Percentiles rank a stretch among this genome's conserved stretches.
These are phyloP conservation scores for Dryoscopus gambensis DNA, from an alignment of 2,113 vertebrate species.

Conservation along the genomic window DNA sequence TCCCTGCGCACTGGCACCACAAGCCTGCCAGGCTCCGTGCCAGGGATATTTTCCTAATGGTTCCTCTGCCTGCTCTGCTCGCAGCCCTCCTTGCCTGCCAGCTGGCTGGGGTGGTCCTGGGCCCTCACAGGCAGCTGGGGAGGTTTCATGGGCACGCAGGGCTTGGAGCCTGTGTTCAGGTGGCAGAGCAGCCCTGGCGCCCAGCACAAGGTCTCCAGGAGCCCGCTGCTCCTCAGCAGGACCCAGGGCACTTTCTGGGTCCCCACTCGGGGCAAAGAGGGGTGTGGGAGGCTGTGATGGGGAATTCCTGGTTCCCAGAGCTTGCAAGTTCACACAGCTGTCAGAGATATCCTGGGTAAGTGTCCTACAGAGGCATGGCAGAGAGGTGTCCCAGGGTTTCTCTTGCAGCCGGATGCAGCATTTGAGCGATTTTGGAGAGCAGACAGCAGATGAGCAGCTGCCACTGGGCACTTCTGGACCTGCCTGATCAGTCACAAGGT, in stretches of 20 bases:
- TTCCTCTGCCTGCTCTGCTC: slow-evolving; percentile 10
- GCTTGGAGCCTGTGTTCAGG: background rate
- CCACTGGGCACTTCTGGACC: background rate
- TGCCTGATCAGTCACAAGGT: background rate
- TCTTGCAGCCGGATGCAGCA: background rate
- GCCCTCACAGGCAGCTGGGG: slow-evolving; percentile 16
- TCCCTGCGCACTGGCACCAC: background rate
- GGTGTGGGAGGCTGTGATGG: background rate
- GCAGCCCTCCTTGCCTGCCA: slow-evolving; percentile 27
- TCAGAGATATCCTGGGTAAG: background rate
- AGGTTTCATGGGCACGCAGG: slow-evolving; percentile 2
- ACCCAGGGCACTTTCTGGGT: background rate
- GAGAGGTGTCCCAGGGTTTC: background rate
- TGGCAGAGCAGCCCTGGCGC: background rate
- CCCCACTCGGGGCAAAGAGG: background rate
- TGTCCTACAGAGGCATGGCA: background rate
- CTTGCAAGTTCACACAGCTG: background rate
- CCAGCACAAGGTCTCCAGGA: background rate
- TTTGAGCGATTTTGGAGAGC: background rate
- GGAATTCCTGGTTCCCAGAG: background rate
- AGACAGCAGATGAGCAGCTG: background rate
- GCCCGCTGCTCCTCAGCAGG: background rate
- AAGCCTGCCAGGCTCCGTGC: background rate
- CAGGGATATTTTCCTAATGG: slow-evolving; percentile 28
- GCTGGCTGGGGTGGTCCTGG: slow-evolving; percentile 20